Percentiles rank a stretch among this genome's conserved stretches.
These are phyloP conservation scores for Lordiphosa stackelbergi DNA, from an alignment of 1,140 invertebrate genomes.

Conservation along the genomic window DNA sequence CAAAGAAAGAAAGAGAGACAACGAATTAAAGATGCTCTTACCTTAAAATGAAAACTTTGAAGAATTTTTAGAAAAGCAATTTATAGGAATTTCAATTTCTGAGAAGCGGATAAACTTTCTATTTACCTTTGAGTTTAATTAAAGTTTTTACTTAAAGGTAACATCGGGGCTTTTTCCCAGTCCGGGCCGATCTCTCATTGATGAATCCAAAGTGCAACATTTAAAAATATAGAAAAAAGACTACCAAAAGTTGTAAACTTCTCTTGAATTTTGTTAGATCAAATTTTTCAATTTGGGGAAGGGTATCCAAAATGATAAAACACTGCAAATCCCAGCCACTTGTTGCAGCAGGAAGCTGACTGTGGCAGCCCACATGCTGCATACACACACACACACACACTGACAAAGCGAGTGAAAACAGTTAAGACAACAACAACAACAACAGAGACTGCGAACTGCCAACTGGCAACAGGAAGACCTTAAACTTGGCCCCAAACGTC, in stretches of 20 bases:
- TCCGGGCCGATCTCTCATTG: no score
- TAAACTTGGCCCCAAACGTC: conserved; percentile 69
- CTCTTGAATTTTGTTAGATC: no score
- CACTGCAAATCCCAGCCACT: conserved; percentile 44
- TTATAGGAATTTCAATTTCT: no score
- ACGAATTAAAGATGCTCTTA: conserved; percentile 20
- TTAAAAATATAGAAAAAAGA: no score
- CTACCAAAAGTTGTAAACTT: no score
- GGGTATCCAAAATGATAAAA: conserved; percentile 53
- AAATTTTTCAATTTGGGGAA: conserved; percentile 1
- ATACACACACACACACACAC: conserved; percentile 1
- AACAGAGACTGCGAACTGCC: conserved; percentile 53
- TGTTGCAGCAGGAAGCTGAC: conserved; percentile 58
- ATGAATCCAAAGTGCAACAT: no score
- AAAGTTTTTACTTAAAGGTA: no score
- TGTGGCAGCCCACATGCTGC: conserved; percentile 58
- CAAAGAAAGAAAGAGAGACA: conserved; percentile 10
- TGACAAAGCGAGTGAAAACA: conserved; percentile 60
- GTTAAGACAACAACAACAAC: conserved; percentile 62
- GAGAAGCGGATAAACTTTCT: no score
- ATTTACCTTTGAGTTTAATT: no score
- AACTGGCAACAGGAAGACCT: conserved; percentile 71
- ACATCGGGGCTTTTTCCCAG: no score
- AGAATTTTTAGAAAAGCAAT: no score
- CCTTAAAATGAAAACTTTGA: no score